These are phyloP conservation scores for Drosophila lutescens DNA, from an alignment of 2,888 invertebrate species.

Conservation along the genomic window DNA sequence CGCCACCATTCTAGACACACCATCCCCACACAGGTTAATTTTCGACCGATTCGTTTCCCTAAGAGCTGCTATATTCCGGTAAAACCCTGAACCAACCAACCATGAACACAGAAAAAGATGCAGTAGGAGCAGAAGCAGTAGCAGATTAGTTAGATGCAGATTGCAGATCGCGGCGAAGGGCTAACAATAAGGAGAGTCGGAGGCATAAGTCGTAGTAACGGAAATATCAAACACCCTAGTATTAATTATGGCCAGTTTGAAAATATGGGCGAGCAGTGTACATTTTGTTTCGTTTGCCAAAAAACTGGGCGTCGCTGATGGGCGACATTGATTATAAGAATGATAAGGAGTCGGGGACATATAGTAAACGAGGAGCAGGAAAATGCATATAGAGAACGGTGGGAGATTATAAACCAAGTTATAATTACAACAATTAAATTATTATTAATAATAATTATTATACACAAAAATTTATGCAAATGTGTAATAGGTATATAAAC, in stretches of 20 bases:
- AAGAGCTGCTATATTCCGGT: constrained; percentile 6
- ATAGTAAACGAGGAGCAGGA: constrained; percentile 28
- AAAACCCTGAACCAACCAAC: constrained; percentile 29
- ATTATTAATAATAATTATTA: constrained; percentile 79
- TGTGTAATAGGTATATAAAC: constrained; percentile 51
- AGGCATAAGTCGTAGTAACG: constrained; percentile 44
- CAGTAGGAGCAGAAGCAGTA: constrained; percentile 32
- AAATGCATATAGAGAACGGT: constrained; percentile 30
- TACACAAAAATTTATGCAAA: constrained; percentile 71
- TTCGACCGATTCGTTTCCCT: constrained; percentile 32
- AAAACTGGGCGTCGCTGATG: constrained; percentile 70
- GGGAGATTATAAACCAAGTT: constrained; percentile 67
- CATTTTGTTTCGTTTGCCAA: constrained; percentile 73
- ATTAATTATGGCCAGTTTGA: constrained; percentile 66
- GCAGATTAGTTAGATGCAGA: constrained; percentile 44
- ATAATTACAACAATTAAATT: constrained; percentile 78
- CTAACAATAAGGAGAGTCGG: constrained; percentile 61
- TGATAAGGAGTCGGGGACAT: constrained; percentile 11
- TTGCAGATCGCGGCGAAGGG: constrained; percentile 39
- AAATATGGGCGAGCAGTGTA: constrained; percentile 60
- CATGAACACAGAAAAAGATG: constrained; percentile 15
- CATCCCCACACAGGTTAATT: constrained; percentile 26
- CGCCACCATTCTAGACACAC: constrained; percentile 23
- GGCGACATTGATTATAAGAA: constrained; percentile 39
- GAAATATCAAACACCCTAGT: constrained; percentile 61